Conservation (phyloP, 2,797 vertebrate genomes). For the Crypturellus tataupa region DNA sequence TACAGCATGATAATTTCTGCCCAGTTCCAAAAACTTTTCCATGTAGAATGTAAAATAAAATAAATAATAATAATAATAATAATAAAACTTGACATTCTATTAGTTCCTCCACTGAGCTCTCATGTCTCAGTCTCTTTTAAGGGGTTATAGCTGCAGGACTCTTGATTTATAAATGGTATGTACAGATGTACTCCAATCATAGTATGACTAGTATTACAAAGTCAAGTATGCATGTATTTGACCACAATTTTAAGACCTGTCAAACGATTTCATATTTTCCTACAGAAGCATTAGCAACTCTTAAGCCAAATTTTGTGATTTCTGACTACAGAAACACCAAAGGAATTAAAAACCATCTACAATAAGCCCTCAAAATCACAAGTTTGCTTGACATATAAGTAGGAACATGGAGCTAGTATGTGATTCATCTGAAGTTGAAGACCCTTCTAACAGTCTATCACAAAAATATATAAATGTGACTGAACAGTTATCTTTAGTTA, state of each 20-base stretch:
- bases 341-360: not conserved
- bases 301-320: not conserved
- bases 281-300: not conserved
- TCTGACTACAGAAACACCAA: not conserved
- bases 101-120: not conserved
- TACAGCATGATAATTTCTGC: not conserved
- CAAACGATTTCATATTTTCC: not conserved
- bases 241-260: not conserved
- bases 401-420: fast-evolving
- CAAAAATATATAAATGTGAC: not conserved
- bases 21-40: not conserved
- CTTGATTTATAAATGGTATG: not conserved
- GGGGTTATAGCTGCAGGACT: not conserved
- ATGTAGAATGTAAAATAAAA: not conserved
- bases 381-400: not conserved
- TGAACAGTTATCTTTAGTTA: not conserved
- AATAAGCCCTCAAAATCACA: not conserved
- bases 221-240: not conserved
- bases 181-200: not conserved
- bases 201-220: not conserved
- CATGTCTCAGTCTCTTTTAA: not conserved
- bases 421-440: not conserved
- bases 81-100: not conserved
- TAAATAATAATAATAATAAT: not conserved
- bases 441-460: not conserved